Conservation (phyloP, 2,888 invertebrate species). For the Smittia sp. region DNA sequence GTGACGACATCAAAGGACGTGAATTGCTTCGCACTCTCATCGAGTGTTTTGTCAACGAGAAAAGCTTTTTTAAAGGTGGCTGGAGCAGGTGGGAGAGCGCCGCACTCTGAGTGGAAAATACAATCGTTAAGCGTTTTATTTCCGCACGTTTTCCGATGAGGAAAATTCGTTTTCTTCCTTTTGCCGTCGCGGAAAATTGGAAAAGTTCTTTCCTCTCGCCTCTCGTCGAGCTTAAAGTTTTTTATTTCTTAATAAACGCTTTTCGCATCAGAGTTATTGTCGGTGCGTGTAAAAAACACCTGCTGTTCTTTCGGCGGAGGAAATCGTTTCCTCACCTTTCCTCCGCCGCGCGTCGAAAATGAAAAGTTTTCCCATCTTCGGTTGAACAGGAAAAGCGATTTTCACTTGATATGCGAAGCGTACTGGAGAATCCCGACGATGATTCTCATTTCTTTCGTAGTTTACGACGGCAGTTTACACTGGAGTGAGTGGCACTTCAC, state of each 20-base stretch:
- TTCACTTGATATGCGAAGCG: slow-evolving; percentile 6
- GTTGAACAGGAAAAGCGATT: not conserved
- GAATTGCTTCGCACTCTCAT: too few relatives aligned
- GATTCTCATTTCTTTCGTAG: not conserved
- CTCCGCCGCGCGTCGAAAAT: not conserved
- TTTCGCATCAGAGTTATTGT: not conserved
- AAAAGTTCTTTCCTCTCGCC: not conserved
- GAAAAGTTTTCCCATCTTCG: not conserved
- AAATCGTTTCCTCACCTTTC: not conserved
- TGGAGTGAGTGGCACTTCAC: not conserved
- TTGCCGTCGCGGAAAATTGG: slow-evolving; percentile 2
- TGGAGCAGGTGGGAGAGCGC: not conserved
- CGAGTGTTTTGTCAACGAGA: not conserved
- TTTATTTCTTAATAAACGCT: slow-evolving; percentile 1
- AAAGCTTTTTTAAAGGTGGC: not conserved
- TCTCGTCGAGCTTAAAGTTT: not conserved
- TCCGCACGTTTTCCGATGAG: not conserved
- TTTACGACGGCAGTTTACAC: not conserved
- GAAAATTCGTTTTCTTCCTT: not conserved
- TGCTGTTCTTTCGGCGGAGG: not conserved
- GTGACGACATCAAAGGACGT: not conserved
- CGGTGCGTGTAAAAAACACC: not conserved
- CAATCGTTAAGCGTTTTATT: not conserved
- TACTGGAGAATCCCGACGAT: too few relatives aligned
- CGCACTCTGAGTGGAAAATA: not conserved